A percentile compares a stretch with the other conserved stretches of the same genome.
Conservation (phyloP, 1,140 invertebrate genomes). For the Achatina immaculata region DNA sequence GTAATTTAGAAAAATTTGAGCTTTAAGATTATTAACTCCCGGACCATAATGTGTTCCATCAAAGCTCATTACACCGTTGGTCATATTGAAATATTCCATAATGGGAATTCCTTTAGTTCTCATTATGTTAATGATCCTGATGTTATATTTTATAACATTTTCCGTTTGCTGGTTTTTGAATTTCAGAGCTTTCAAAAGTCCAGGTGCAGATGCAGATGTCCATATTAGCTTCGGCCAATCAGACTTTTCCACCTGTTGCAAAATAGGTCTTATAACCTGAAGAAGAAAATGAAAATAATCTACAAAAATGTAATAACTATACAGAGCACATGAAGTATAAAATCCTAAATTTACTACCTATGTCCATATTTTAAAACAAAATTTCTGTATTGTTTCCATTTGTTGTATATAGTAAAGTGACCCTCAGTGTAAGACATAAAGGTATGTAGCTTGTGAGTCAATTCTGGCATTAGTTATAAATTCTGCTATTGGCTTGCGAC, state of each 20-base stretch:
- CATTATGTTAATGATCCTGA: background rate
- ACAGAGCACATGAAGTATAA: too few species aligned
- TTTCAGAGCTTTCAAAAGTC: background rate
- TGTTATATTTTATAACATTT: background rate
- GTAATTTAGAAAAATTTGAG: conserved; percentile 27
- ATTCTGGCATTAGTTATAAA: too few species aligned
- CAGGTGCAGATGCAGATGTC: too few species aligned
- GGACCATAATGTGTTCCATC: conserved; percentile 25
- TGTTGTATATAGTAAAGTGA: too few species aligned
- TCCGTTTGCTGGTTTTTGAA: background rate
- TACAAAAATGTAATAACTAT: too few species aligned
- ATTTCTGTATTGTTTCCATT: too few species aligned
- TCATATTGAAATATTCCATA: conserved; percentile 12
- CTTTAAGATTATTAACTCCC: conserved; percentile 15
- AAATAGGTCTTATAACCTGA: background rate
- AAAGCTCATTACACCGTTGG: conserved; percentile 5
- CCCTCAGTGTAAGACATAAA: too few species aligned
- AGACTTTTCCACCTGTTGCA: background rate
- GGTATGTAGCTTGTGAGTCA: too few species aligned
- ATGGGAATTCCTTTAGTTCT: background rate
- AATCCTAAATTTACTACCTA: too few species aligned
- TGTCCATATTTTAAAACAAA: too few species aligned
- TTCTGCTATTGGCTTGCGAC: too few species aligned
- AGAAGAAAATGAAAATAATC: background rate
- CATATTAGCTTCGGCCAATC: background rate